Evolutionary conservation across 2,888 invertebrate genomes (phyloP).

Genomic region (Crioceris asparagi): DNA sequence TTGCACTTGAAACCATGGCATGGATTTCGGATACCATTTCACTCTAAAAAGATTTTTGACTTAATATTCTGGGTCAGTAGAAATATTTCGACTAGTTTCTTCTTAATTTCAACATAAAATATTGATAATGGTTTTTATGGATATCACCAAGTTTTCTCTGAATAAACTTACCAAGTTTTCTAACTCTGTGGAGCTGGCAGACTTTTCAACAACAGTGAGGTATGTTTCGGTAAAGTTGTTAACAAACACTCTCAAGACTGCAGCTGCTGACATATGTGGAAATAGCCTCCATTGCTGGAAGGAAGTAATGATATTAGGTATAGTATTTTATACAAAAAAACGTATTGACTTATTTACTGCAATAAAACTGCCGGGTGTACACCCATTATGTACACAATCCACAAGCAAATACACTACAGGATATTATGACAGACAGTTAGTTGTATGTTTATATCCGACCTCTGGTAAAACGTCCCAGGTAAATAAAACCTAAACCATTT

Average conservation of each 20-base stretch:
- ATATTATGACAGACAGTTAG: too few species aligned
- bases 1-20: conserved; percentile 55
- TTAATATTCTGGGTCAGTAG: not conserved
- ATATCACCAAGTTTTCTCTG: not conserved
- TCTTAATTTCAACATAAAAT: too few species aligned
- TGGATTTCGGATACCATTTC: conserved; percentile 60
- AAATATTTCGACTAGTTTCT: too few species aligned
- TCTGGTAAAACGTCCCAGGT: too few species aligned
- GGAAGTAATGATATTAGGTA: conserved; percentile 5
- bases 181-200: conserved; percentile 38
- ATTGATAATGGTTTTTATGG: too few species aligned
- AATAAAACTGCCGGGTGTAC: too few species aligned
- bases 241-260: conserved; percentile 55
- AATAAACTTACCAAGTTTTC: conserved; percentile 29
- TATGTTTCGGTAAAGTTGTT: conserved; percentile 54
- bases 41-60: conserved; percentile 45
- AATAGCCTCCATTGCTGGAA: conserved; percentile 73
- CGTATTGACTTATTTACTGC: too few species aligned
- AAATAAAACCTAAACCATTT: too few species aligned
- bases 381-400: too few species aligned
- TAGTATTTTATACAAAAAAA: too few species aligned
- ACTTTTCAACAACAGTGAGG: conserved; percentile 56
- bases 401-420: too few species aligned
- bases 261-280: conserved; percentile 62
- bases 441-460: too few species aligned